Base-by-base conservation (phyloP, 1,140 invertebrate genomes). In the Steinernema feltiae region DNA sequence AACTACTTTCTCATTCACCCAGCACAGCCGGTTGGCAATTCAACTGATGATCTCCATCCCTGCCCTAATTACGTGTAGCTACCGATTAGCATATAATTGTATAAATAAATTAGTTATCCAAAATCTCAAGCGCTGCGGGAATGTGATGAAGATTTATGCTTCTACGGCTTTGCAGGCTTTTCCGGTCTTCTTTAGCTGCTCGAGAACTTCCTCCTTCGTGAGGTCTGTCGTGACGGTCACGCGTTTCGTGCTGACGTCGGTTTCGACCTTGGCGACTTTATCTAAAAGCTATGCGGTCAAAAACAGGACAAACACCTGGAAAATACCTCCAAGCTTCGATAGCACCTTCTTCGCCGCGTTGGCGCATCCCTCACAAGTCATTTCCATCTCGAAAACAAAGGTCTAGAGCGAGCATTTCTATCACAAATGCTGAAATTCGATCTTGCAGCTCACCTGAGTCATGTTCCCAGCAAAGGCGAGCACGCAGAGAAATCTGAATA, bases 301-400 rank as follows among this genome's bases (percentile, higher is more conserved):
- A n/a, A n/a, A n/a, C n/a, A n/a, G n/a, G n/a, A n/a, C n/a, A n/a
- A n/a, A n/a, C n/a, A n/a, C n/a, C n/a, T n/a, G n/a, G n/a, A n/a
- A n/a, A n/a, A n/a, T n/a, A 80, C 79, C 79, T 75, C 75, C 82
- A 17, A 83, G 74, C 79, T 87, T 87, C 53, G 72, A 76, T 0
- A 87, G 80, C 0, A 87, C 87, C 72, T 80, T 82, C 53, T 83
- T 82, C 1, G 86, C 87, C 24, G 87, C 85, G 24, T 79, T 80
- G 18, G 84, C 78, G 79, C 87, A 87, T 1, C 87, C 86, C 21
- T 85, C 87, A 79, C 87, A 87, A 1, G 87, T 87, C 87, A 87
- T 87, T 7, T 72, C 87, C 86, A 87, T 86, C 1, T 82, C 69
- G 76, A 87, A 87, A 48, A 80, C 75, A 77, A 84, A 76, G 21